Conservation (phyloP, 1,140 invertebrate genomes). For the Lepidurus couesii region DNA sequence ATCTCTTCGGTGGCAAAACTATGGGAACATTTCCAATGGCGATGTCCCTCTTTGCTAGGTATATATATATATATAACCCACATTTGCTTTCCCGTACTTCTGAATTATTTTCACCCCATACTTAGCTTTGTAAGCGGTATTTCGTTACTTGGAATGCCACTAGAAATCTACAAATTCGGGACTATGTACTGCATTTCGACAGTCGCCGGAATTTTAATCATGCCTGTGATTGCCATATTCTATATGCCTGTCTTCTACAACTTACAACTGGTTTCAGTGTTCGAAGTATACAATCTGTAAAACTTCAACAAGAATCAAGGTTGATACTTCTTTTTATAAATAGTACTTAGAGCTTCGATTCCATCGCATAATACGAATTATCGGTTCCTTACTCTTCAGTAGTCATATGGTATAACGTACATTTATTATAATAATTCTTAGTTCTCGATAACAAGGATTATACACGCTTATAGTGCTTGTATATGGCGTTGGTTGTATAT, state of each 20-base stretch:
- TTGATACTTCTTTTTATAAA: not conserved
- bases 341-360: conserved; percentile 71
- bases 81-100: not conserved
- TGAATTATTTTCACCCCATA: not conserved
- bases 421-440: not conserved
- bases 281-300: conserved; percentile 40
- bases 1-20: conserved; percentile 43
- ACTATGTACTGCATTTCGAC: conserved; percentile 43
- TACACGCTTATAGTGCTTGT: conserved; percentile 55
- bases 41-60: conserved; percentile 40
- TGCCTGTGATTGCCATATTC: conserved; percentile 40
- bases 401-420: conserved; percentile 56
- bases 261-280: conserved; percentile 44
- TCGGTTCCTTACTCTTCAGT: conserved; percentile 63
- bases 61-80: not conserved
- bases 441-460: not conserved
- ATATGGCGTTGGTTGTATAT: conserved; percentile 87
- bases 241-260: conserved; percentile 46
- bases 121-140: conserved; percentile 45
- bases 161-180: conserved; percentile 40
- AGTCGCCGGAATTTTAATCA: conserved; percentile 36
- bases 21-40: conserved; percentile 42
- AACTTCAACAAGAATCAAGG: not conserved
- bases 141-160: conserved; percentile 43
- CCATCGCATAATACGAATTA: conserved; percentile 56